Base-by-base conservation (phyloP, 2,113 vertebrate species). In the Semnornis frantzii region DNA sequence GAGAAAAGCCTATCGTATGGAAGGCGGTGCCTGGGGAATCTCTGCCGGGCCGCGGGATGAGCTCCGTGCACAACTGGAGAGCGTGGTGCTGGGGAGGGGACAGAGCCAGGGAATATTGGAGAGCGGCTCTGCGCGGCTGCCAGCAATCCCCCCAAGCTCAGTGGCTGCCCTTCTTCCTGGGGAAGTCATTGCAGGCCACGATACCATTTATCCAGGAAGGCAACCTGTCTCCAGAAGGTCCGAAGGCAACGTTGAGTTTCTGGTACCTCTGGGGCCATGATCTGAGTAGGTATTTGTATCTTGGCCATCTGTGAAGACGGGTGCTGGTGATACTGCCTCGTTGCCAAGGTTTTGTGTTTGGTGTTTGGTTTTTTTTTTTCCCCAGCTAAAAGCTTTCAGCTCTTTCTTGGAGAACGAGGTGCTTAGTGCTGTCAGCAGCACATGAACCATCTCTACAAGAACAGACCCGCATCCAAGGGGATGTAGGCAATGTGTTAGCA, bases 1-100 rank as follows among this genome's bases (percentile, higher is more conserved):
- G 46, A 16, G 73, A 42, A 52, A 46, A 86, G 3, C 42, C 89
- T 4, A 19, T 48, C 59, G 48, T 78, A 10, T 89, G 92, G 94
- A 95, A 94, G 94, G 82, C 16, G 77, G 91, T 93, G 95, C 93
- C 94, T 96, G 85, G 95, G 95, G 95, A 90, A 91, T 82, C 94
- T 85, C n/a, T 66, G 44, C 24, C 31, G 58, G 85, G 93, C 5
- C 21, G 69, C 1, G 42, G 85, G 95, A 92, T 93, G 96, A 92
- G 92, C 73, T 89, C 89, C 15, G 46, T 46, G 90, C 63, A 14
- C 7, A 10, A 10, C 62, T 90, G 94, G 89, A 95, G 96, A 87
- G 63, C 77, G 37, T 44, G 92, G 92, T 65, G 83, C 87, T 3
- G 60, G 83, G 76, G 88, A 93, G 50, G 74, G 42, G 79, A 4